Percentiles rank a stretch among this genome's conserved stretches.
phyloP scores from a whole-genome alignment of 2,888 invertebrate species.

The Trypoxylon attenuatum region DNA sequence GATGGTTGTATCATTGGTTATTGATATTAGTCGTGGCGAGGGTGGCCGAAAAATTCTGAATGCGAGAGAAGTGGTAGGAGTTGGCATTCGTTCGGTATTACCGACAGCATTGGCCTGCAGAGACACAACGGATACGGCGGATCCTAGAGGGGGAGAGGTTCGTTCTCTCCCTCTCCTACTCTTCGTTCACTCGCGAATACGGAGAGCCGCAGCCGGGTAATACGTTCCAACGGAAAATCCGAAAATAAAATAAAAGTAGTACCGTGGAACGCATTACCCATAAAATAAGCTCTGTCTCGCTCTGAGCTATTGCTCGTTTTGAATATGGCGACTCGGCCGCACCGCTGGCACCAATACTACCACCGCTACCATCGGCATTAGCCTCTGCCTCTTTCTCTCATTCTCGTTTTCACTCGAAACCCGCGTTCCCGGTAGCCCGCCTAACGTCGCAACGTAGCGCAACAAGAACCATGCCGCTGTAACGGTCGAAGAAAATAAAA shows the following conservation, averaged over 20 bases:
- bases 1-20: no score
- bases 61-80: conserved; percentile 1
- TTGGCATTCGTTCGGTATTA: conserved; percentile 10
- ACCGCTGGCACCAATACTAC: neutral
- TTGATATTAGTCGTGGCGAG: no score
- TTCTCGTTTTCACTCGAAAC: neutral
- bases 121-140: neutral
- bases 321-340: conserved; percentile 42
- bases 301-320: conserved; percentile 49
- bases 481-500: no score
- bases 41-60: neutral
- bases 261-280: conserved; percentile 56
- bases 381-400: conserved; percentile 8
- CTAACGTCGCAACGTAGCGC: no score
- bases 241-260: conserved; percentile 50
- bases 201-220: conserved; percentile 3
- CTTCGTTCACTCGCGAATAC: neutral
- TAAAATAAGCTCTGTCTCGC: conserved; percentile 52
- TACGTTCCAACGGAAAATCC: conserved; percentile 35
- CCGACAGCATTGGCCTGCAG: conserved; percentile 1
- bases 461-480: no score
- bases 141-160: neutral
- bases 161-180: neutral
- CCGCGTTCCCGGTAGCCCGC: no score
- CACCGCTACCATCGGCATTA: conserved; percentile 1